Conservation (phyloP, 2,113 vertebrate species). For the Nyctereutes procyonoides region DNA sequence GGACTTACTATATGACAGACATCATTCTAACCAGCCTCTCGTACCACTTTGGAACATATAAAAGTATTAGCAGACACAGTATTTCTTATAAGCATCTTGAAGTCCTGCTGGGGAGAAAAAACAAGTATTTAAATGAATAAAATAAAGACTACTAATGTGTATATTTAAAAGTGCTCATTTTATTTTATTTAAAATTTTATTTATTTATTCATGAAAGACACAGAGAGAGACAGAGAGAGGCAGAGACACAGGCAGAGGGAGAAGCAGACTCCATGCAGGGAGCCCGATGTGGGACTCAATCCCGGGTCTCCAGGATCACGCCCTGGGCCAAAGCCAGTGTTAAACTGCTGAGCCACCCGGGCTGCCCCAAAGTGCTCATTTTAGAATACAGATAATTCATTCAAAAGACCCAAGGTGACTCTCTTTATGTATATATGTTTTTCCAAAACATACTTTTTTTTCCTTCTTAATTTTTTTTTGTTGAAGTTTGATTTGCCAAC, state of each 20-base stretch:
- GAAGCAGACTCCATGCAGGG: too few relatives aligned
- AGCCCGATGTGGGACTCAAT: too few relatives aligned
- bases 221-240: too few relatives aligned
- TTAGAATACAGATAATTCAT: conserved; percentile 1
- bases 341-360: too few relatives aligned
- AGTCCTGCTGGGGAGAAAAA: background rate
- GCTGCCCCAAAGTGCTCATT: background rate
- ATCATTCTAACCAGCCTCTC: background rate
- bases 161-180: background rate
- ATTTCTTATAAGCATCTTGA: background rate
- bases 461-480: too few relatives aligned
- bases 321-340: too few relatives aligned
- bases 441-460: background rate
- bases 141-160: background rate
- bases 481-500: too few relatives aligned
- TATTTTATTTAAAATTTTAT: too few relatives aligned
- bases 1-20: background rate
- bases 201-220: too few relatives aligned
- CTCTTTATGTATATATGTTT: background rate
- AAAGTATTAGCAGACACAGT: background rate
- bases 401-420: conserved; percentile 30
- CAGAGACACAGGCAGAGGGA: too few relatives aligned
- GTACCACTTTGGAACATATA: background rate
- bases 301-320: too few relatives aligned
- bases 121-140: background rate